Evolutionary conservation across 1,140 invertebrate genomes (phyloP).

Genomic region (Pygmarrhopalites habei): DNA sequence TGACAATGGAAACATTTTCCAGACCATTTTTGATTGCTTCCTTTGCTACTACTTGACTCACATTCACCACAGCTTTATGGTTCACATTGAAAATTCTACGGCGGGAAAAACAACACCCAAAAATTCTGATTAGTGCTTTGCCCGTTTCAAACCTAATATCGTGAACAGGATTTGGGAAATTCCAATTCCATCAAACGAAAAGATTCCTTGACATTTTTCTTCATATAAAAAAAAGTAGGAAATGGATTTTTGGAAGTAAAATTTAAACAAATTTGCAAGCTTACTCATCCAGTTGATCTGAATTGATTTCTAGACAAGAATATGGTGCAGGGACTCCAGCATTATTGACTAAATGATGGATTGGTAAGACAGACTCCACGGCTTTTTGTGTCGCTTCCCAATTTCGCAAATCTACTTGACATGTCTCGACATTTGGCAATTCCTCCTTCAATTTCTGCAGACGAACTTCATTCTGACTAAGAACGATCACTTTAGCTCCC

Average conservation of each 20-base stretch:
- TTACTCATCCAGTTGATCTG: too few relatives aligned
- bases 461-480: slow-evolving; percentile 44
- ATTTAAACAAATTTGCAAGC: too few relatives aligned
- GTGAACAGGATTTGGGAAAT: too few relatives aligned
- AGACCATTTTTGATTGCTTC: slow-evolving; percentile 54
- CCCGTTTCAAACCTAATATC: too few relatives aligned
- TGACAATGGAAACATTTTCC: slow-evolving; percentile 15
- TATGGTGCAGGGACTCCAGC: neutral
- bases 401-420: slow-evolving; percentile 31
- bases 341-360: slow-evolving; percentile 27
- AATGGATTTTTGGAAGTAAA: too few relatives aligned
- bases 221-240: too few relatives aligned
- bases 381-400: slow-evolving; percentile 30
- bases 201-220: too few relatives aligned
- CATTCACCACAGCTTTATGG: slow-evolving; percentile 72
- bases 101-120: neutral
- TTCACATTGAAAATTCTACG: slow-evolving; percentile 68
- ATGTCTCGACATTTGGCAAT: slow-evolving; percentile 23
- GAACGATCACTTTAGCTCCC: slow-evolving; percentile 44
- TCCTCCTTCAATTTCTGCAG: slow-evolving; percentile 43
- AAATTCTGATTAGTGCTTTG: neutral
- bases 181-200: too few relatives aligned
- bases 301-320: too few relatives aligned
- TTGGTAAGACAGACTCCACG: slow-evolving; percentile 20
- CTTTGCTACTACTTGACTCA: slow-evolving; percentile 68